Base-by-base conservation (phyloP, 1,140 invertebrate species). In the Epicauta chinensis region DNA sequence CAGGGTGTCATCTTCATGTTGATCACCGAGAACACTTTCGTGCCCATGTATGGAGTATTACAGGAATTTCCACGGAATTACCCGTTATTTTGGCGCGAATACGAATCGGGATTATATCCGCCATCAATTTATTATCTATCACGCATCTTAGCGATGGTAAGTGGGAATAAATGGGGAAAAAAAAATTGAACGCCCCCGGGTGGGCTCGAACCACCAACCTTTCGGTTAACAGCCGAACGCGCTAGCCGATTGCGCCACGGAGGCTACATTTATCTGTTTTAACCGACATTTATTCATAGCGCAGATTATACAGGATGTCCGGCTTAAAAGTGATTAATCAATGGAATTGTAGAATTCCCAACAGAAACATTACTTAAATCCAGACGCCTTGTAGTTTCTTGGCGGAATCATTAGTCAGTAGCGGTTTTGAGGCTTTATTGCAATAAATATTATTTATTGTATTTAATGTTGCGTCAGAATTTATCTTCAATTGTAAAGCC, bases 11-110 rank as follows among this genome's bases (percentile, higher is more conserved):
- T 92, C 2, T 92, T 91, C 64, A 82, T 91, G 15, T 78, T 92
- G 65, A 87, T 92, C 31, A 81, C 87, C 0, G 89, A 93, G 73
- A 92, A 91, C 60, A 87, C 88, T 2, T 93, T 91, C 70, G 81
- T 82, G 37, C 86, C 89, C 0, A 90, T 92, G 86, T 92, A 92
- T 66, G 81, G 86, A 0, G 85, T 87, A 1, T 73, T 93, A 3
- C 77, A 84, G 49, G 73, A 86, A 51, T 87, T 92, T 61, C 90
- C 90, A 0, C 77, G 82, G 58, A 83, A 88, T 61, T 78, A 87
- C 46, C 87, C 89, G 0, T 68, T 92, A 12, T 84, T 92, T 59
- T 69, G 86, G 31, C 71, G 89, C 38, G 90, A 93, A 68, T 81
- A 87, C 57, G 77, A 82, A 52, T 82, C 83, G 16, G 89, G 87